phyloP scores from a whole-genome alignment of 2,113 vertebrate genomes.

The Ivindomyrus marchei region DNA sequence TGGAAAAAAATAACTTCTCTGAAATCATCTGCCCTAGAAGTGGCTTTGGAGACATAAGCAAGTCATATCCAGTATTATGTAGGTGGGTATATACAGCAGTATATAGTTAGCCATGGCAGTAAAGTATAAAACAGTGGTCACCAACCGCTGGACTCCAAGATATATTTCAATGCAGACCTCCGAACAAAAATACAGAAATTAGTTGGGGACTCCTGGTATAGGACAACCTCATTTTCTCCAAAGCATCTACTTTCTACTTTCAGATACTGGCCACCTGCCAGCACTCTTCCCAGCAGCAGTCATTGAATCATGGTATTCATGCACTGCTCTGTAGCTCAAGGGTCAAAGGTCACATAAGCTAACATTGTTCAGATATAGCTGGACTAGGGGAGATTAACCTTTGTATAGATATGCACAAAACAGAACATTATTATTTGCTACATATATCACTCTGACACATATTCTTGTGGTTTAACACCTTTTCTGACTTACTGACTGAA shows the following conservation, averaged over 20 bases:
- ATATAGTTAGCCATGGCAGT: neutral
- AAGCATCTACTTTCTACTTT: neutral
- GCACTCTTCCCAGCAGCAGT: neutral
- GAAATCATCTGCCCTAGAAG: neutral
- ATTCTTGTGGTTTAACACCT: neutral
- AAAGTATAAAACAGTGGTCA: neutral
- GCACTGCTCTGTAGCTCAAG: neutral
- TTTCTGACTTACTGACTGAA: neutral
- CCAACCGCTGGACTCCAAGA: neutral
- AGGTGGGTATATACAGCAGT: neutral
- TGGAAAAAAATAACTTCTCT: neutral
- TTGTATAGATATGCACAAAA: neutral
- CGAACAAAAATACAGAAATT: too few relatives aligned
- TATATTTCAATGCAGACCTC: neutral
- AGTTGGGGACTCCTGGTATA: too few relatives aligned
- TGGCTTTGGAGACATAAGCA: neutral
- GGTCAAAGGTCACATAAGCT: neutral
- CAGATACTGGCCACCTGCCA: neutral
- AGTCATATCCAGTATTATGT: neutral
- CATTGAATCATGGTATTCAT: neutral
- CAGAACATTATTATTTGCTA: neutral
- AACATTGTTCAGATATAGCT: neutral
- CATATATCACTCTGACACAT: neutral
- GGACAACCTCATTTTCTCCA: neutral
- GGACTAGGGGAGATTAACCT: neutral